Percentiles rank a stretch among this genome's conserved stretches.
phyloP scores from a whole-genome alignment of 92 coral and sea anemone species.

The Actinernus sp. region DNA sequence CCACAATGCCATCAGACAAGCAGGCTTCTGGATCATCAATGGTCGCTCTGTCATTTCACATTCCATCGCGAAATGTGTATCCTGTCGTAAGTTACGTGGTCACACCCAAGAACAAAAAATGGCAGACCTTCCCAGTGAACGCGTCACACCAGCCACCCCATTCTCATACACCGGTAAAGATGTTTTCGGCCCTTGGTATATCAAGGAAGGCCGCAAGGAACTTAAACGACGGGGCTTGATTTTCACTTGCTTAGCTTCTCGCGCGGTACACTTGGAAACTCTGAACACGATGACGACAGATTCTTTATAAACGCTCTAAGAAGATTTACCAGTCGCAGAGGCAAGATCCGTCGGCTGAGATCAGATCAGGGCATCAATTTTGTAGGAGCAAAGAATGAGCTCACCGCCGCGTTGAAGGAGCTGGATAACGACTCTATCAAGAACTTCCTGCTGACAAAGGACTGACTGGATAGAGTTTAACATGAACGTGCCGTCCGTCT shows the following conservation, averaged over 20 bases:
- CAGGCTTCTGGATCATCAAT: conserved; percentile 68
- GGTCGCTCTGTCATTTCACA: conserved; percentile 53
- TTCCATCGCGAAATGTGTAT: conserved; percentile 58
- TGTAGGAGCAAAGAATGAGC: conserved; percentile 39
- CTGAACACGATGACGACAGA: too few species aligned
- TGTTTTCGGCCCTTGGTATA: conserved; percentile 57
- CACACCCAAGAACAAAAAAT: conserved; percentile 53
- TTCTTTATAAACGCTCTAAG: conserved; percentile 50
- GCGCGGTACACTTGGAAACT: conserved; percentile 71
- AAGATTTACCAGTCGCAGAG: conserved; percentile 59
- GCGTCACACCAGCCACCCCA: conserved; percentile 58
- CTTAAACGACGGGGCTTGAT: conserved; percentile 44
- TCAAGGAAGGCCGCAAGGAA: conserved; percentile 50
- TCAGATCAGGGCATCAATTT: conserved; percentile 50
- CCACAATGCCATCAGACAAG: conserved; percentile 57
- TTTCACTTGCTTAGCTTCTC: conserved; percentile 58
- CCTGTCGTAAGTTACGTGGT: conserved; percentile 50
- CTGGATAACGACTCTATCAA: conserved; percentile 37
- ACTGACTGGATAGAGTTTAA: conserved; percentile 46
- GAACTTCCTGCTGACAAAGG: conserved; percentile 7
- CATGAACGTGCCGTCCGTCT: conserved; percentile 42
- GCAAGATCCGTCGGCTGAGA: conserved; percentile 26
- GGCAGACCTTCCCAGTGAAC: conserved; percentile 60
- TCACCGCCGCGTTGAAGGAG: conserved; percentile 31
- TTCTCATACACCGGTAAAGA: conserved; percentile 63